Evolutionary conservation across 2,113 vertebrate genomes (phyloP), one percentile per base, ranked within the genome.

Genomic region (Leptobrachium ailaonicum): DNA sequence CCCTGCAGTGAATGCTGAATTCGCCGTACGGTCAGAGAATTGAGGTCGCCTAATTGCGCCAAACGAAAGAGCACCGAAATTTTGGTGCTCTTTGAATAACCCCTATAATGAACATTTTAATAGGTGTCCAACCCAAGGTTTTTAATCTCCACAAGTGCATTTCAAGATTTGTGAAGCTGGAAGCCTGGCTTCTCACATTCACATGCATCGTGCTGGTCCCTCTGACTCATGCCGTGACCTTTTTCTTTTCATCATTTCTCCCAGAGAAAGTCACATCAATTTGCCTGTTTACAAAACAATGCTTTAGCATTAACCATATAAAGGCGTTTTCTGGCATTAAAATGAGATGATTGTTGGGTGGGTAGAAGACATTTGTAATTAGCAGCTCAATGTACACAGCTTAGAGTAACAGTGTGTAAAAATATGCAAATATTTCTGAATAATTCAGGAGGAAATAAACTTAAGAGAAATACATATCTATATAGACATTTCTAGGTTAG

Each of bases 191-290:
- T 78, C 60, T 73, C 71, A 68, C 14, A 81, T 79, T 73, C 73
- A 67, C 44, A 47, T 72, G 64, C 80, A 82, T 83, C 83, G 6
- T 82, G 41, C 78, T 83, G 11, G 6, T 71, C 42, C 20, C 43
- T 82, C 70, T 82, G 86, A 87, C 72, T 85, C 76, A 82, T 43
- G 13, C 14, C 67, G 71, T 77, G 77, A 78, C 68, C 66, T 83
- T 86, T 86, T 84, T 78, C 50, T 64, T 73, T 76, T 73, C 12
- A 75, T 84, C 76, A 58, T 80, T 84, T 82, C 83, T 80, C 79
- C 45, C 42, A 58, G 41, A 84, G 14, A 82, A 83, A 75, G 63
- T 82, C 74, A 85, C 83, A 85, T 75, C 76, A 82, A n/a, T 79
- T 77, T 20, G 4, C 62, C 82, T 76, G 45, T 80, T 85, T 69